A percentile compares a stretch with the other conserved stretches of the same genome.
Evolutionary conservation across 2,113 vertebrate species (phyloP).

Genomic region (Poicephalus gulielmi): DNA sequence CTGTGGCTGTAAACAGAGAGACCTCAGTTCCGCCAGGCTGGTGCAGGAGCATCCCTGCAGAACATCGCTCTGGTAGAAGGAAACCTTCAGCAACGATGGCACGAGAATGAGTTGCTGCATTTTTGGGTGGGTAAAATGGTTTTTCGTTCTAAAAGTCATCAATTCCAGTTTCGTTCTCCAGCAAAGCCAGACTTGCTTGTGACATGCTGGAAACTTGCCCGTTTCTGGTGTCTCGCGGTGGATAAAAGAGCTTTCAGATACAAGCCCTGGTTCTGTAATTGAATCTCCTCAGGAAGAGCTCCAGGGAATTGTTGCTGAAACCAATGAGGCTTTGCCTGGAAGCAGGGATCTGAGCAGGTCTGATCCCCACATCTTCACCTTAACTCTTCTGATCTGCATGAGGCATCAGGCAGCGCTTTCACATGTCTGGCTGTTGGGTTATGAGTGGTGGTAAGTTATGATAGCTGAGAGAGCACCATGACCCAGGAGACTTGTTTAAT

Average conservation of each 20-base stretch:
- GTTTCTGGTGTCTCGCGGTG: neutral
- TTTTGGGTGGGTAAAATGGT: neutral
- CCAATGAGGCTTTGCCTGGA: neutral
- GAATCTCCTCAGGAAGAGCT: constrained; percentile 2
- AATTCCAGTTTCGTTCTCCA: neutral
- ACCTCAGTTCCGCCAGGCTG: neutral
- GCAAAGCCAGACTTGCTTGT: neutral
- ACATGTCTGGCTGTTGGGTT: neutral
- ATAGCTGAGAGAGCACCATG: neutral
- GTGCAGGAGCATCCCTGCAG: neutral
- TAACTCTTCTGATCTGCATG: neutral
- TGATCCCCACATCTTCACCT: neutral
- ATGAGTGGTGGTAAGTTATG: neutral
- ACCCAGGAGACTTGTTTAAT: neutral
- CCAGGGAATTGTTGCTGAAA: constrained; percentile 13
- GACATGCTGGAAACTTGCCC: neutral
- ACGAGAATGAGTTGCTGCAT: neutral
- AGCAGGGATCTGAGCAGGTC: neutral
- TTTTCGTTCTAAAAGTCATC: neutral
- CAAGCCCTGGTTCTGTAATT: neutral
- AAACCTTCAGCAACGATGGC: accelerated
- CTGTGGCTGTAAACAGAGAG: neutral
- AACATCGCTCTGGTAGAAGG: neutral
- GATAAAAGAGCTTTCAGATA: constrained; percentile 3
- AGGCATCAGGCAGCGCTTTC: neutral